Evolutionary conservation across 1,140 invertebrate species (phyloP).

Genomic region (Tetramorium simillimum): DNA sequence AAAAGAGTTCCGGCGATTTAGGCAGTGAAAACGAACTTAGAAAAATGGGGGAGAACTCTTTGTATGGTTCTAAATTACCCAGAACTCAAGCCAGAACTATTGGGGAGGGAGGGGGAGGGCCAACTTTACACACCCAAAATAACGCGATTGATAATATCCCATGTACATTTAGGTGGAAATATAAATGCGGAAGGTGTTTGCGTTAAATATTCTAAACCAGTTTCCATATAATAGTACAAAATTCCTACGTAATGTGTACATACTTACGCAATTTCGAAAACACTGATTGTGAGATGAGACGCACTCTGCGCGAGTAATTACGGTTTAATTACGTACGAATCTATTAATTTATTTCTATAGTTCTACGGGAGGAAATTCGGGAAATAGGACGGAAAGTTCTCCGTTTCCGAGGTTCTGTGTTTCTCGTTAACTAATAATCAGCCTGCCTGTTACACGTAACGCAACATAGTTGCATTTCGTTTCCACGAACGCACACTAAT

Average conservation of each 20-base stretch:
- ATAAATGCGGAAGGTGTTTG: neutral
- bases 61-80: too few relatives aligned
- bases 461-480: constrained; percentile 29
- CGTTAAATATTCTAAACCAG: neutral
- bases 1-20: too few relatives aligned
- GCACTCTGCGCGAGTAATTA: neutral
- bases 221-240: neutral
- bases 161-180: neutral
- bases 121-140: too few relatives aligned
- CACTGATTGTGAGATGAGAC: neutral
- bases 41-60: too few relatives aligned
- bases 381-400: constrained; percentile 22
- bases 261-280: neutral
- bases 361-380: constrained; percentile 10
- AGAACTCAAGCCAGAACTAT: too few relatives aligned
- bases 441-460: neutral
- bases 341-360: neutral
- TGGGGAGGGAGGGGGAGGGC: too few relatives aligned
- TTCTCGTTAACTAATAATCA: constrained; percentile 47
- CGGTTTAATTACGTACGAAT: constrained; percentile 15
- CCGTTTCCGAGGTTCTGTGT: neutral
- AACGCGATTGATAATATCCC: neutral
- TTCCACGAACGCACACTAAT: neutral
- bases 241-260: neutral
- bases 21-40: too few relatives aligned